Evolutionary conservation across 1,140 invertebrate species (phyloP).

Genomic region (Bemisia tabaci): DNA sequence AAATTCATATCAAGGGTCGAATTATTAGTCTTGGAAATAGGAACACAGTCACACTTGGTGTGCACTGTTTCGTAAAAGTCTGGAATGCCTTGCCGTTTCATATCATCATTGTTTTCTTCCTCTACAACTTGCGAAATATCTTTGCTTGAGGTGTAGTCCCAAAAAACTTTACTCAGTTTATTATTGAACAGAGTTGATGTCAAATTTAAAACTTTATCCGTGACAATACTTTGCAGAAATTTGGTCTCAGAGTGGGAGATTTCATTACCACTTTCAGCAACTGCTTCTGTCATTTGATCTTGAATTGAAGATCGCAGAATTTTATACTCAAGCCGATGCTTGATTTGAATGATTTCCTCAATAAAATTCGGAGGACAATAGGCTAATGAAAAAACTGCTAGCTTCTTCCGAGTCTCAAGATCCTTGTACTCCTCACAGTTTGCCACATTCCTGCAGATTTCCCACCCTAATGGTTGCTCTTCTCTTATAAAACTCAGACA

Average conservation of each 20-base stretch:
- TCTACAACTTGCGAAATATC: background rate
- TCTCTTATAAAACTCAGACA: slow-evolving; percentile 9
- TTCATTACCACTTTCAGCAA: background rate
- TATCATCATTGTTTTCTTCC: slow-evolving; percentile 2
- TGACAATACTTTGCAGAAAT: background rate
- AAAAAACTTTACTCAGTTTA: background rate
- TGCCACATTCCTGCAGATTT: slow-evolving; percentile 11
- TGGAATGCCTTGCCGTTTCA: background rate
- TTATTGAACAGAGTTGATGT: background rate
- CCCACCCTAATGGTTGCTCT: slow-evolving; percentile 13
- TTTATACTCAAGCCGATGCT: background rate
- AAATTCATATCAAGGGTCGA: background rate
- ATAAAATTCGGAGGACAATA: background rate
- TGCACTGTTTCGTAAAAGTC: background rate
- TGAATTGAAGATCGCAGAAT: background rate
- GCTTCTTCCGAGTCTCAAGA: slow-evolving; percentile 1
- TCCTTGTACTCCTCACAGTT: slow-evolving; percentile 14
- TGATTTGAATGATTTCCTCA: background rate
- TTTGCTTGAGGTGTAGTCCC: background rate
- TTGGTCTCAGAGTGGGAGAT: background rate
- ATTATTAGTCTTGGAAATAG: background rate
- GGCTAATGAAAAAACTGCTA: slow-evolving; percentile 15
- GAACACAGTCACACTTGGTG: background rate
- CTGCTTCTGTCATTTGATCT: background rate
- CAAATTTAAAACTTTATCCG: background rate